These are phyloP conservation scores for Cheilinus undulatus DNA, from an alignment of 2,113 vertebrate genomes.

Conservation along the genomic window DNA sequence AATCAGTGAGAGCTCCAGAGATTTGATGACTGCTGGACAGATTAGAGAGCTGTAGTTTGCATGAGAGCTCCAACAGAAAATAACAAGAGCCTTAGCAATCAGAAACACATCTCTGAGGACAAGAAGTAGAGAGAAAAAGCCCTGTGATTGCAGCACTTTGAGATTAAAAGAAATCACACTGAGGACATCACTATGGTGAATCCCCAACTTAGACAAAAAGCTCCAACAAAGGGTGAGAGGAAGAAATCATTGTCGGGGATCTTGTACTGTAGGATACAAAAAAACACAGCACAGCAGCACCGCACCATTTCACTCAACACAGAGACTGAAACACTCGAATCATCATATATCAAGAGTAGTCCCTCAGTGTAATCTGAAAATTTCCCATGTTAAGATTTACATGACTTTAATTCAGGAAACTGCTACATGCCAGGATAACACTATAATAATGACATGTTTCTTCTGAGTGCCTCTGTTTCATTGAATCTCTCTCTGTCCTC, in stretches of 20 bases:
- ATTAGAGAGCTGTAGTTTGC: slow-evolving; percentile 65
- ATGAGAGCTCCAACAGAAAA: slow-evolving; percentile 62
- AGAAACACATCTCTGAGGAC: slow-evolving; percentile 52
- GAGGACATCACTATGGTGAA: slow-evolving; percentile 40
- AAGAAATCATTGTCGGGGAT: slow-evolving; percentile 17
- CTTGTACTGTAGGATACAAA: slow-evolving; percentile 2
- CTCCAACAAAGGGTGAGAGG: slow-evolving; percentile 23
- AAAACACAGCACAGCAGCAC: slow-evolving; percentile 1
- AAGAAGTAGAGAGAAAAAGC: slow-evolving; percentile 11
- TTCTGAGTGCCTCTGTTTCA: too few relatives aligned
- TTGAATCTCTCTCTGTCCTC: too few relatives aligned
- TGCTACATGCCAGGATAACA: too few relatives aligned
- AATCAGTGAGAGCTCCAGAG: slow-evolving; percentile 65
- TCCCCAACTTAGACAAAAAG: slow-evolving; percentile 44
- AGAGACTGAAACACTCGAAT: too few relatives aligned
- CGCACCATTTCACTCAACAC: background rate
- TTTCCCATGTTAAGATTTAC: too few relatives aligned
- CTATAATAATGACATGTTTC: too few relatives aligned
- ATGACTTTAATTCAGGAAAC: too few relatives aligned
- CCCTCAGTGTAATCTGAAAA: background rate
- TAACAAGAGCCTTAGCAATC: slow-evolving; percentile 74
- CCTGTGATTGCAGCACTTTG: slow-evolving; percentile 66
- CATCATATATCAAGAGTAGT: background rate
- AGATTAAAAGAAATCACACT: slow-evolving; percentile 61
- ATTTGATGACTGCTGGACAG: slow-evolving; percentile 60